phyloP scores from a whole-genome alignment of 1,140 invertebrate genomes.

The Drosophila eugracilis region DNA sequence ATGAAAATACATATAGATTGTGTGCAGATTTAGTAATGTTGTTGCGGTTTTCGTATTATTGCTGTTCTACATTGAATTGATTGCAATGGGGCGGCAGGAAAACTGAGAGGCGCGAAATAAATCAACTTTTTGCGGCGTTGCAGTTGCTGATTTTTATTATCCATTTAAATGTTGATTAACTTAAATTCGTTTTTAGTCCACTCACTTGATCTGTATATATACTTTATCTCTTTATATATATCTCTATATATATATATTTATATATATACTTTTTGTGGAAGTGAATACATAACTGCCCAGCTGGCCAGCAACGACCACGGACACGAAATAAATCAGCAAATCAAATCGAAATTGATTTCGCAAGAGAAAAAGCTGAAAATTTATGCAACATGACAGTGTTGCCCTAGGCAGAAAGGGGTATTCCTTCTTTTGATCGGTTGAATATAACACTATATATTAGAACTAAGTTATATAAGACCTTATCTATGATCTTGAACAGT shows the following conservation, averaged over 20 bases:
- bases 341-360: slow-evolving; percentile 74
- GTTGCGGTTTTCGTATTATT: slow-evolving; percentile 24
- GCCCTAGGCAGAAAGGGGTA: slow-evolving; percentile 10
- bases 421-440: background rate
- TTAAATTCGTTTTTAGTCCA: slow-evolving; percentile 75
- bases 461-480: no score
- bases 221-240: slow-evolving; percentile 1
- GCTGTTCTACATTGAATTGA: slow-evolving; percentile 45
- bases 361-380: slow-evolving; percentile 55
- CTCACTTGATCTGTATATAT: slow-evolving; percentile 55
- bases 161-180: slow-evolving; percentile 82
- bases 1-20: slow-evolving; percentile 6
- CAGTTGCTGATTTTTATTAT: slow-evolving; percentile 71
- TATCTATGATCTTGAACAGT: no score
- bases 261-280: slow-evolving; percentile 2
- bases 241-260: background rate
- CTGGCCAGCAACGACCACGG: slow-evolving; percentile 36
- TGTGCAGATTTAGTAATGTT: slow-evolving; percentile 38
- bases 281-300: slow-evolving; percentile 30
- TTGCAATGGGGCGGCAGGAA: slow-evolving; percentile 44
- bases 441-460: no score
- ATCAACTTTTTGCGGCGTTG: slow-evolving; percentile 54
- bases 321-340: slow-evolving; percentile 78
- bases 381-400: slow-evolving; percentile 50
- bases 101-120: slow-evolving; percentile 31